Conservation (phyloP, 1,140 invertebrate species). For the Aphelenchoides fujianensis region DNA sequence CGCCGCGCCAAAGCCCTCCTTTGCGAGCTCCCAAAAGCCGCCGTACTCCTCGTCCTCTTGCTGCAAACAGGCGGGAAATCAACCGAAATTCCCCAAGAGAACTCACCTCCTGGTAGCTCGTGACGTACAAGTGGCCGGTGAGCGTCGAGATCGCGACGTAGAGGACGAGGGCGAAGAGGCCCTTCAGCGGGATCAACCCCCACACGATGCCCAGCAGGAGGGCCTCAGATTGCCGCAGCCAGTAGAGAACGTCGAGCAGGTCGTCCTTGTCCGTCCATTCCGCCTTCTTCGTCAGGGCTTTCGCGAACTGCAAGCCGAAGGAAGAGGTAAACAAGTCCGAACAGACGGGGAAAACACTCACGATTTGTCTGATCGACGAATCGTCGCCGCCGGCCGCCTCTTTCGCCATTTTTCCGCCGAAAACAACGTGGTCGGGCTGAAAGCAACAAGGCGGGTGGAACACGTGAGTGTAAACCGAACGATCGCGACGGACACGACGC, state of each 20-base stretch:
- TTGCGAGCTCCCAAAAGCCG: slow-evolving; percentile 61
- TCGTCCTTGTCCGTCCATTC: slow-evolving; percentile 53
- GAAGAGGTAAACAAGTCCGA: background rate
- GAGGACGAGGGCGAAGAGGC: slow-evolving; percentile 50
- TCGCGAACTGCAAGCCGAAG: background rate
- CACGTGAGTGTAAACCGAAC: background rate
- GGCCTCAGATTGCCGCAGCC: slow-evolving; percentile 55
- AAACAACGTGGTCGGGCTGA: background rate
- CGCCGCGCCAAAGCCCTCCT: slow-evolving; percentile 60
- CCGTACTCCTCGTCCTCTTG: slow-evolving; percentile 60
- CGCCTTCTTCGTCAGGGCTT: slow-evolving; percentile 10
- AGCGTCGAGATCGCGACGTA: slow-evolving; percentile 52
- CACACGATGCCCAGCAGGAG: slow-evolving; percentile 52
- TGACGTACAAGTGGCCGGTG: slow-evolving; percentile 52
- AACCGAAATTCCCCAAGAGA: background rate
- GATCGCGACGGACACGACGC: no score
- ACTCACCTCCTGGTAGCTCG: slow-evolving; percentile 50
- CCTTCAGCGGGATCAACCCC: slow-evolving; percentile 52
- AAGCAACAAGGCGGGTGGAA: background rate
- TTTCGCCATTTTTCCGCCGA: no score
- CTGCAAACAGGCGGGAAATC: slow-evolving; percentile 46
- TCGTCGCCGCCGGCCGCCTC: background rate
- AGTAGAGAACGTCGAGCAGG: slow-evolving; percentile 56
- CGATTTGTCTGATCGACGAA: background rate
- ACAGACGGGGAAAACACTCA: background rate